Base-by-base conservation (phyloP, 1,140 invertebrate genomes). In the Macrocentrus cingulum region DNA sequence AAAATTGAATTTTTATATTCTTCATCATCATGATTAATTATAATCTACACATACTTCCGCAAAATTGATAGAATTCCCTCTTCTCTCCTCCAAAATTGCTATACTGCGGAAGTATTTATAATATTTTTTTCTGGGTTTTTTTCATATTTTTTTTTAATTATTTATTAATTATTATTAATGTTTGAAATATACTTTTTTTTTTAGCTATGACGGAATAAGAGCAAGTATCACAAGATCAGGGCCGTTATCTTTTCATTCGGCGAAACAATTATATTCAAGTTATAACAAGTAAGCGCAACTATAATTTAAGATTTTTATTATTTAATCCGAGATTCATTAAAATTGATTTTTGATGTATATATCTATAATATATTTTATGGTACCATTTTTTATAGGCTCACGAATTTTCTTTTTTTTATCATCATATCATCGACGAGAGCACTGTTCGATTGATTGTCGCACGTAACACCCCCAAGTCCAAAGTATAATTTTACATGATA, bases 391-490 rank as follows among this genome's bases (percentile, higher is more conserved):
- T 16, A 11, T 46, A 7, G 18, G 44, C 25, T 29, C 25, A 9
- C 25, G 25, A 29, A 29, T 5, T 36, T 20, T 18, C 37, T 51
- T 29, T 4, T 50, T 50, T 15, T 46, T 45, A 22, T 50, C 44
- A 52, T 56, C 20, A 46, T 48, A 49, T 22, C 25, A 46, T 57
- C 45, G 36, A 54, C 46, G 45, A 60, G 34, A 60, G 58, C 34
- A 54, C 46, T 53, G 58, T 60, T 60, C 58, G 45, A 60, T 60
- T 62, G 60, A 62, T 62, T 62, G 60, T 62, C 60, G 54, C 56
- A 58, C 39, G 15, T 44, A 54, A 54, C 32, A 56, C 45, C 54
- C 19, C 29, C 18, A 52, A 20, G 18, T 49, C 53, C 19, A 48
- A 54, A 25, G 16, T 13, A 29, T 44, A 34, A 39, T 19, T 49